Evolutionary conservation across 2,113 vertebrate species (phyloP).

Genomic region (Holacanthus passer): DNA sequence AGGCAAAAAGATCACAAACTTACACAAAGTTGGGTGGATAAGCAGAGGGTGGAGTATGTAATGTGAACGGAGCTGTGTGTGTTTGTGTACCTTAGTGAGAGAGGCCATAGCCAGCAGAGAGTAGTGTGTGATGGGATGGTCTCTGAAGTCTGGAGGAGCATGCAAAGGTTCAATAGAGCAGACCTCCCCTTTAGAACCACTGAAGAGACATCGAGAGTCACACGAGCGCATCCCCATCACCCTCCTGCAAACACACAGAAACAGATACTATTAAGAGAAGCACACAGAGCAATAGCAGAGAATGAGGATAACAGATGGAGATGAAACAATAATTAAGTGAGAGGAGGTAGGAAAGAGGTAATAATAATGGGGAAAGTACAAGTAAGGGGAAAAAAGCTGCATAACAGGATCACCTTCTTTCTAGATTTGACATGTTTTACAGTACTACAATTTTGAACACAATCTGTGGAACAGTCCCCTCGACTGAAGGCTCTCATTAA

Average conservation of each 20-base stretch:
- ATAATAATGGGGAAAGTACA: background rate
- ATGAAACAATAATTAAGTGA: background rate
- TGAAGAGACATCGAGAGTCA: slow-evolving; percentile 97
- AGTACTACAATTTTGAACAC: too few species aligned
- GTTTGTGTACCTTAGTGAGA: slow-evolving; percentile 90
- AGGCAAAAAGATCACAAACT: background rate
- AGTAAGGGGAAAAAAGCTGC: background rate
- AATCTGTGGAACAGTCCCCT: background rate
- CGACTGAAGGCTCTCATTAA: background rate
- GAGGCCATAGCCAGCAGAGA: slow-evolving; percentile 97
- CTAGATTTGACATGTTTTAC: too few species aligned
- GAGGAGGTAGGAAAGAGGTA: too few species aligned
- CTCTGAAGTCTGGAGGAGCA: slow-evolving; percentile 90
- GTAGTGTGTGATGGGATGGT: slow-evolving; percentile 95
- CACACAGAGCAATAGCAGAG: background rate
- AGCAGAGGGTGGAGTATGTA: background rate
- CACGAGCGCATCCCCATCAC: slow-evolving; percentile 98
- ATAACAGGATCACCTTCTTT: background rate
- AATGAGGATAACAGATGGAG: too few species aligned
- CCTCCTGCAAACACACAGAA: slow-evolving; percentile 83
- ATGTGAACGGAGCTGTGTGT: background rate
- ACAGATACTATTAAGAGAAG: background rate
- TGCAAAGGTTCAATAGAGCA: slow-evolving; percentile 95
- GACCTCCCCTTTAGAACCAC: slow-evolving; percentile 98
- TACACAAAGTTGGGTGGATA: background rate